Evolutionary conservation across 2,888 invertebrate species (phyloP).

Genomic region (Pyrrhosoma nymphula): DNA sequence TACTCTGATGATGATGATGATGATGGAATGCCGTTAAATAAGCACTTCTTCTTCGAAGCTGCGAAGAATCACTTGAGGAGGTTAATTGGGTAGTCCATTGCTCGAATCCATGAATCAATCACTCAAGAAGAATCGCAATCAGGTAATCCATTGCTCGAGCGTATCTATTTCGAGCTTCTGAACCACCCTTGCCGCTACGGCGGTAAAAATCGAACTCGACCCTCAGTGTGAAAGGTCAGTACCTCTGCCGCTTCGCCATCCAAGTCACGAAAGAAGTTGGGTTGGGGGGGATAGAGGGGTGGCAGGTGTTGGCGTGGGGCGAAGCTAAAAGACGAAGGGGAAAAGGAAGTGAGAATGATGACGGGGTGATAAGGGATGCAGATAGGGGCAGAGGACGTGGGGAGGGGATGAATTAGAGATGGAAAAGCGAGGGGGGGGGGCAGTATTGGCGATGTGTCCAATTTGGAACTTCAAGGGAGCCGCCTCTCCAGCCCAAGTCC

Average conservation of each 20-base stretch:
- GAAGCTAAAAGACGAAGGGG: neutral
- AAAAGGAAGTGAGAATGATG: neutral
- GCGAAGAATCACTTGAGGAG: too few relatives aligned
- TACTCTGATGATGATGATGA: too few relatives aligned
- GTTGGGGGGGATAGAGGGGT: neutral
- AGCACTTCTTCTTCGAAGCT: too few relatives aligned
- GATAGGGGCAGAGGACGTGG: neutral
- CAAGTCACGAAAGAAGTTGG: neutral
- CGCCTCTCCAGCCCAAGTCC: neutral
- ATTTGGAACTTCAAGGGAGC: neutral
- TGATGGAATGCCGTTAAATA: too few relatives aligned
- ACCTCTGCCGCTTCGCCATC: neutral
- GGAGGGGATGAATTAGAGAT: neutral
- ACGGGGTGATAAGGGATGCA: neutral
- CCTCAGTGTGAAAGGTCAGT: slow-evolving; percentile 33
- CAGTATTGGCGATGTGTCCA: neutral
- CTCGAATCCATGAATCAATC: too few relatives aligned
- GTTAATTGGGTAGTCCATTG: too few relatives aligned
- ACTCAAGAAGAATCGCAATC: too few relatives aligned
- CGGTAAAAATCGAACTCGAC: neutral
- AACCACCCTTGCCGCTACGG: neutral
- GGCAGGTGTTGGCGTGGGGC: neutral
- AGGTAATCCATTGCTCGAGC: too few relatives aligned
- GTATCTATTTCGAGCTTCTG: too few relatives aligned
- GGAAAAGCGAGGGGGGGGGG: neutral